Percentiles rank a stretch among this genome's conserved stretches.
Evolutionary conservation across 2,113 vertebrate species (phyloP).

Genomic region (Amazona guildingii): DNA sequence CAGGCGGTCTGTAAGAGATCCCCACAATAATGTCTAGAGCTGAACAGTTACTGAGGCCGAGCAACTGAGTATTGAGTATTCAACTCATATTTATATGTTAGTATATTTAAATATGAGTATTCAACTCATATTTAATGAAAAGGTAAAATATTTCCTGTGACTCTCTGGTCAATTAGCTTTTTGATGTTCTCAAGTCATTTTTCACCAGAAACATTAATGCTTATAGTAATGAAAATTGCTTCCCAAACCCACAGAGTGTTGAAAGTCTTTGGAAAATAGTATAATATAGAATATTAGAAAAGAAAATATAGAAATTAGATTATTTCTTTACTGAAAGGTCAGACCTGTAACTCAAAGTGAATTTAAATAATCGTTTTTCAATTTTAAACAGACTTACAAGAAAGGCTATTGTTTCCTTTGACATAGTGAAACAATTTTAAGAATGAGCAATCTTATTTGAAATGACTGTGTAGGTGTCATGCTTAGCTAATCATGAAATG

Average conservation of each 20-base stretch:
- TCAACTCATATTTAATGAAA: slow-evolving; percentile 11
- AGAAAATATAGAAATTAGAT: background rate
- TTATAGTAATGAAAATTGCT: background rate
- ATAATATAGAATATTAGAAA: background rate
- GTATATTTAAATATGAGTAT: background rate
- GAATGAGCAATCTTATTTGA: slow-evolving; percentile 47
- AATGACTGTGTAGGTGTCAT: slow-evolving; percentile 43
- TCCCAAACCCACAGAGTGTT: background rate
- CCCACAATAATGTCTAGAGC: too few species aligned
- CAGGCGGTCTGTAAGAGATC: too few species aligned
- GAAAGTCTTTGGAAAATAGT: slow-evolving; percentile 37
- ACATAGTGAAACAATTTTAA: slow-evolving; percentile 51
- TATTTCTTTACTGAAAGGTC: slow-evolving; percentile 13
- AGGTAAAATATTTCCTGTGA: background rate
- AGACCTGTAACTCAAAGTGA: slow-evolving; percentile 5
- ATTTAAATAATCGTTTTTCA: slow-evolving; percentile 52
- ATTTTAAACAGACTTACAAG: slow-evolving; percentile 9
- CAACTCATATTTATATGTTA: too few species aligned
- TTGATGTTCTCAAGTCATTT: background rate
- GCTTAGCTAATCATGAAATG: slow-evolving; percentile 68
- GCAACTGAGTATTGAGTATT: too few species aligned
- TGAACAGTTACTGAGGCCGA: too few species aligned
- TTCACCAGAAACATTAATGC: background rate
- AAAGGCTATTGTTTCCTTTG: slow-evolving; percentile 42
- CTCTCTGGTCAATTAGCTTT: slow-evolving; percentile 9